Conservation (phyloP, 2,113 vertebrate genomes). For the Machaerirhynchus nigripectus region DNA sequence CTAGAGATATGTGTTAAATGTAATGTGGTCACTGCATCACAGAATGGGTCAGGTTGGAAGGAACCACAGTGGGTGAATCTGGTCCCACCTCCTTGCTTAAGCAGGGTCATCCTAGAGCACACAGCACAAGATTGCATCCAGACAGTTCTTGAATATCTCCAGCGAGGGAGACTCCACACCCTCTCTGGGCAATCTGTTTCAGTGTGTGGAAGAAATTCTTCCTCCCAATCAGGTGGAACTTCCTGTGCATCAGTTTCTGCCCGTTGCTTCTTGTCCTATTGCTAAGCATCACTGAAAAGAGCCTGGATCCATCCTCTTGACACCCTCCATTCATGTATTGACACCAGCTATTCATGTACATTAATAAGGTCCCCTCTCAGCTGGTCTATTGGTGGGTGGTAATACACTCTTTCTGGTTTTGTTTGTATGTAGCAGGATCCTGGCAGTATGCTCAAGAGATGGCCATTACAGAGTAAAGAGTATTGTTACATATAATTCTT, state of each 20-base stretch:
- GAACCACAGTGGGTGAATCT: background rate
- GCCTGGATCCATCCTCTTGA: background rate
- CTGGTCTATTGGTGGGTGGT: background rate
- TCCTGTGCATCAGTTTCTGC: background rate
- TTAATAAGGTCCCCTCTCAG: background rate
- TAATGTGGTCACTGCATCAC: background rate
- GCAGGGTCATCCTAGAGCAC: background rate
- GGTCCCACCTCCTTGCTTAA: background rate
- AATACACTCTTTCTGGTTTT: background rate
- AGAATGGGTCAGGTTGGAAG: background rate
- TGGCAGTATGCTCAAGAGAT: background rate
- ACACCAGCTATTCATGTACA: background rate
- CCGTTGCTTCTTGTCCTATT: background rate
- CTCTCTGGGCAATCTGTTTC: background rate
- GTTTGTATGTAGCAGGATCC: background rate
- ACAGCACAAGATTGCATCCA: background rate
- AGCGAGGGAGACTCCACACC: background rate
- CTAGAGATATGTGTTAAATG: background rate
- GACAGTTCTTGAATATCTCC: background rate
- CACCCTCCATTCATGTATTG: background rate
- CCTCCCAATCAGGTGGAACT: background rate
- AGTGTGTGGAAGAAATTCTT: background rate
- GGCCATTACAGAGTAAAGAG: background rate
- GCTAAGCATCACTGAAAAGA: background rate
- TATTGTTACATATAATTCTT: background rate